Evolutionary conservation across 1,140 invertebrate species (phyloP).

Genomic region (Euura lappo): DNA sequence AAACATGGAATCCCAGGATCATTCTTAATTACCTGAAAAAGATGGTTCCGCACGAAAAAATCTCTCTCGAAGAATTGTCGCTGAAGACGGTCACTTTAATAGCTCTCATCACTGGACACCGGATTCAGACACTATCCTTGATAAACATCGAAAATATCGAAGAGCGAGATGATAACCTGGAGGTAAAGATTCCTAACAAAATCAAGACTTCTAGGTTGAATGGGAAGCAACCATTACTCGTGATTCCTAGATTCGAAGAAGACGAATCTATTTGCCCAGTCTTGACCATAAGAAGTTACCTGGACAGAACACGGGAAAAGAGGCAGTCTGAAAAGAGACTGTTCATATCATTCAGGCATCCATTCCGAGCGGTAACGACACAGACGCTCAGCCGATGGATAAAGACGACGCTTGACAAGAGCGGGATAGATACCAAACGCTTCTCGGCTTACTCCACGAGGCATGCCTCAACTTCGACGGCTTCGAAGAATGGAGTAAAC

Average conservation of each 20-base stretch:
- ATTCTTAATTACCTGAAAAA: constrained; percentile 22
- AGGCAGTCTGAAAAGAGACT: constrained; percentile 8
- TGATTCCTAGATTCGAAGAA: constrained; percentile 20
- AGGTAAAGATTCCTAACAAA: constrained; percentile 21
- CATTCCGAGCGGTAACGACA: neutral
- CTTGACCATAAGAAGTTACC: neutral
- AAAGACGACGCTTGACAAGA: too few relatives aligned
- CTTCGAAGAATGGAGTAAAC: constrained; percentile 22
- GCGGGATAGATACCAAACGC: too few relatives aligned
- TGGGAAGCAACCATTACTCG: constrained; percentile 18
- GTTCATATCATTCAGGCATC: constrained; percentile 19
- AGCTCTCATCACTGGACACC: constrained; percentile 47
- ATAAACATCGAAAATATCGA: too few relatives aligned
- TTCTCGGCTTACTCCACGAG: too few relatives aligned
- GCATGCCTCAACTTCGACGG: constrained; percentile 32
- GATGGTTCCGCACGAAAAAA: neutral
- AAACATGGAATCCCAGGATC: neutral
- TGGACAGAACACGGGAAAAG: constrained; percentile 8
- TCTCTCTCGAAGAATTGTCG: constrained; percentile 20
- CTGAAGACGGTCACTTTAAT: constrained; percentile 65
- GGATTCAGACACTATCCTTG: constrained; percentile 15
- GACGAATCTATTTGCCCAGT: constrained; percentile 5
- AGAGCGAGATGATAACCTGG: neutral
- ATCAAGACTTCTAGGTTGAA: constrained; percentile 9
- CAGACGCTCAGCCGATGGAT: constrained; percentile 23